Percentiles rank a stretch among this genome's conserved stretches.
phyloP scores from a whole-genome alignment of 2,888 invertebrate genomes.

The Lithodes maja region DNA sequence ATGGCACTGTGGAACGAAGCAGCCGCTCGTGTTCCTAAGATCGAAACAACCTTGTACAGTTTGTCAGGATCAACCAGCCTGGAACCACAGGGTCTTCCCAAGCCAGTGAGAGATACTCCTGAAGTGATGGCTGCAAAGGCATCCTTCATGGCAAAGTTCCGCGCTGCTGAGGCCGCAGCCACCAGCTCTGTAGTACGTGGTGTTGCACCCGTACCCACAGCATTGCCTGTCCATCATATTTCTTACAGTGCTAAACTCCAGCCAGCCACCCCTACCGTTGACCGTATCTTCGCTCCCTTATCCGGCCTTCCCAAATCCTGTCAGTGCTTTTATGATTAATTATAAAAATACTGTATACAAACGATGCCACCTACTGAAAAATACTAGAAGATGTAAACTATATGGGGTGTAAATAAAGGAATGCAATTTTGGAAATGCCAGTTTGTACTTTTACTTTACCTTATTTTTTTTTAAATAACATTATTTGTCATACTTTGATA shows the following conservation, averaged over 20 bases:
- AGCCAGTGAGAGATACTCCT: slow-evolving; percentile 43
- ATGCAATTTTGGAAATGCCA: slow-evolving; percentile 9
- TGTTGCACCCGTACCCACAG: neutral
- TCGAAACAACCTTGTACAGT: slow-evolving; percentile 42
- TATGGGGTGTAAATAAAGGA: slow-evolving; percentile 31
- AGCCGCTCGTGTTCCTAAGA: slow-evolving; percentile 46
- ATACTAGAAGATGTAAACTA: neutral
- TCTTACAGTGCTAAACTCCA: slow-evolving; percentile 7
- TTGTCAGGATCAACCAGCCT: slow-evolving; percentile 10
- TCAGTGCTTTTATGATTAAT: slow-evolving; percentile 6
- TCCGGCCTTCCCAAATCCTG: slow-evolving; percentile 16
- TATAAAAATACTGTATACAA: neutral
- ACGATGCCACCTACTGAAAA: neutral
- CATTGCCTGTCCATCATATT: neutral
- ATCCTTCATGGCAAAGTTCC: slow-evolving; percentile 42
- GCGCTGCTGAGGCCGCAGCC: slow-evolving; percentile 44
- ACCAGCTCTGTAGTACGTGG: slow-evolving; percentile 5
- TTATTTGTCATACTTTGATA: no score
- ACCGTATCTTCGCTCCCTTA: slow-evolving; percentile 47
- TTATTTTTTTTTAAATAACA: neutral
- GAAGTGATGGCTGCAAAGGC: slow-evolving; percentile 37
- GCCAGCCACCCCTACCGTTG: neutral
- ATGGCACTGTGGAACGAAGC: slow-evolving; percentile 45
- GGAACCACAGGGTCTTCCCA: neutral
- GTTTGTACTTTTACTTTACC: neutral